A percentile compares a stretch with the other conserved stretches of the same genome.
These are phyloP conservation scores for Cyaniris semiargus DNA, from an alignment of 2,888 invertebrate genomes.

Conservation along the genomic window DNA sequence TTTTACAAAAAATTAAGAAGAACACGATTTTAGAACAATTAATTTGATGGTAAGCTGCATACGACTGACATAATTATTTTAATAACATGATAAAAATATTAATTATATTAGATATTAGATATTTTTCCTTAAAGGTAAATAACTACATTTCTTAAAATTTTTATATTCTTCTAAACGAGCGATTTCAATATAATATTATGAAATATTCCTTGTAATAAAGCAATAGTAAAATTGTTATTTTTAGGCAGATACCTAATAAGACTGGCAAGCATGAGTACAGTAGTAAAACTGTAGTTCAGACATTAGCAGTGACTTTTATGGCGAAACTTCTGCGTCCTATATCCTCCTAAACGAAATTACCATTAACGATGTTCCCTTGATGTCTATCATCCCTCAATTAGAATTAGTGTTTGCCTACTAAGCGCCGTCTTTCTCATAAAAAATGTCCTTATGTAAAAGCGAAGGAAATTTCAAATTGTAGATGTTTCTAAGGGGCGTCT, in stretches of 20 bases:
- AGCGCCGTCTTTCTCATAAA: no score
- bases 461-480: no score
- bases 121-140: no score
- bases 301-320: slow-evolving; percentile 26
- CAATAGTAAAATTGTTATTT: background rate
- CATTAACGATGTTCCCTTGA: background rate
- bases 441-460: no score
- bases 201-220: background rate
- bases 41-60: background rate
- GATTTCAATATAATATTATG: no score
- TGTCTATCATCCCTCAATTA: background rate
- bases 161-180: no score
- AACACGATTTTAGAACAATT: no score
- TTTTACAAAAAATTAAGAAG: no score
- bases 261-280: background rate
- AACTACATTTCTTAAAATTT: no score
- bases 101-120: background rate
- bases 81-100: background rate
- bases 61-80: background rate
- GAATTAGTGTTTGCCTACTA: background rate
- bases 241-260: background rate
- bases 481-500: no score
- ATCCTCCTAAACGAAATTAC: background rate
- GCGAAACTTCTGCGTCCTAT: slow-evolving; percentile 18
- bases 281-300: slow-evolving; percentile 11